Conservation (phyloP, 2,888 invertebrate genomes). For the Epinotia brunnichana region DNA sequence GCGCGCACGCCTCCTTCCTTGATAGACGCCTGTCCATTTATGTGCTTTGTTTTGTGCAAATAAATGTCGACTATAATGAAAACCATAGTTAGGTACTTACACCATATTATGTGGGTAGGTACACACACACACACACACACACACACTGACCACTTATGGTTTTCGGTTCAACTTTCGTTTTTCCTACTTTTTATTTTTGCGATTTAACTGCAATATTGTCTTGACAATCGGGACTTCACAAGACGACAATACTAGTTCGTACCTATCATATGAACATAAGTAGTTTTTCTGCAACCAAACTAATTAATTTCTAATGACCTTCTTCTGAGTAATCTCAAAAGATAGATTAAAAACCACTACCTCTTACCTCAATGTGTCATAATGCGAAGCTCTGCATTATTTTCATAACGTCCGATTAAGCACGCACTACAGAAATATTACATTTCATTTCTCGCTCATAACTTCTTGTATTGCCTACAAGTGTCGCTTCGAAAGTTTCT, state of each 20-base stretch:
- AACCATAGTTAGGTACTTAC: too few species aligned
- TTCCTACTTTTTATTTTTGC: too few species aligned
- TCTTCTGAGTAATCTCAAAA: neutral
- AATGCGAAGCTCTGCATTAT: slow-evolving; percentile 10
- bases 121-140: too few species aligned
- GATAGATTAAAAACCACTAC: neutral
- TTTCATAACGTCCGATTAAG: neutral
- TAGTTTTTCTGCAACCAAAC: too few species aligned
- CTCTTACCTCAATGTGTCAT: slow-evolving; percentile 3
- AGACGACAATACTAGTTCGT: neutral
- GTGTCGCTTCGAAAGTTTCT: slow-evolving; percentile 16
- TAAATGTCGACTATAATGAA: neutral
- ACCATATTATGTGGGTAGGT: too few species aligned
- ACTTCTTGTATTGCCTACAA: slow-evolving; percentile 35
- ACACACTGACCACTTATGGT: too few species aligned
- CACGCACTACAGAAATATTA: slow-evolving; percentile 17
- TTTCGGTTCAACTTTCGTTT: too few species aligned
- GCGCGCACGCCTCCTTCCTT: slow-evolving; percentile 75
- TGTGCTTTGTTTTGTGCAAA: slow-evolving; percentile 55
- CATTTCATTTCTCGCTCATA: slow-evolving; percentile 29
- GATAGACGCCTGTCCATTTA: slow-evolving; percentile 66
- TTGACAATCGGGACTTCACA: neutral
- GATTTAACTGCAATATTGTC: too few species aligned
- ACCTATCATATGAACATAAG: too few species aligned
- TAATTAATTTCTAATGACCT: too few species aligned